phyloP scores from a whole-genome alignment of 2,113 vertebrate species.

The Tachysurus vachellii region DNA sequence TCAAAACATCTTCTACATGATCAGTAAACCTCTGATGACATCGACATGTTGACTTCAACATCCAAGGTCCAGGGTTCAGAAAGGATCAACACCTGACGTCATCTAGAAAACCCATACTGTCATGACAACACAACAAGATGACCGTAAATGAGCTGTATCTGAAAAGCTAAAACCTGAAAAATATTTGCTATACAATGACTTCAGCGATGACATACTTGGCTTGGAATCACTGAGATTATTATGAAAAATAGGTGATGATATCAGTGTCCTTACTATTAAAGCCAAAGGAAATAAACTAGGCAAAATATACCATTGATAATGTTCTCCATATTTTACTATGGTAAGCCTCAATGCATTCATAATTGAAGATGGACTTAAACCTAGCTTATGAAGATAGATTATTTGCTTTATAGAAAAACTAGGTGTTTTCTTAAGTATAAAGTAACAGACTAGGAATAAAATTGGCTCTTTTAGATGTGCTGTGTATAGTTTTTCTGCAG shows the following conservation, averaged over 20 bases:
- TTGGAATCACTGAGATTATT: background rate
- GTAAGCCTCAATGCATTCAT: background rate
- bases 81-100: background rate
- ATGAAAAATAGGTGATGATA: constrained; percentile 4
- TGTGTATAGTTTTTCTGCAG: background rate
- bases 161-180: constrained; percentile 18
- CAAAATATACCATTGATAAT: background rate
- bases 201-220: constrained; percentile 14
- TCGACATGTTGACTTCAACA: background rate
- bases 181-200: background rate
- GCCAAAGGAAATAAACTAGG: background rate
- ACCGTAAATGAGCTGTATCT: constrained; percentile 9
- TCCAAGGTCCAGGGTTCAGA: background rate
- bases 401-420: background rate
- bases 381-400: background rate
- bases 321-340: background rate
- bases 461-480: background rate
- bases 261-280: background rate
- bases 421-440: background rate
- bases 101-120: background rate
- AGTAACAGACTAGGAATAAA: background rate
- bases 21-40: background rate
- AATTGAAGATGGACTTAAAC: background rate
- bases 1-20: background rate
- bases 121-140: constrained; percentile 33